Evolutionary conservation across 92 coral and sea anemone species (phyloP).

Genomic region (Phenganax stokvisi): DNA sequence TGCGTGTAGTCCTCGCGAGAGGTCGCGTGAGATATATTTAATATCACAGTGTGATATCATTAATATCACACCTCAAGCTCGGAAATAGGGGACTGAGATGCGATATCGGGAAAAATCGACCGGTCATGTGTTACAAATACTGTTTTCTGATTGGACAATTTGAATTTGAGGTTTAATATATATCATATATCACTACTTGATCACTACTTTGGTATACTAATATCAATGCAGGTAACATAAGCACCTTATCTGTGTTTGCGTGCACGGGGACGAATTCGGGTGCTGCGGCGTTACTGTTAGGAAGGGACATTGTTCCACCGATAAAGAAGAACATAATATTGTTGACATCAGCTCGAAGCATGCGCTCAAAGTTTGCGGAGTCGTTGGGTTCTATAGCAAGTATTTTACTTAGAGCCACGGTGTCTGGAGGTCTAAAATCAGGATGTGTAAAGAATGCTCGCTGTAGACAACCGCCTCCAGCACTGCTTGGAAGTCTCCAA

Average conservation of each 20-base stretch:
- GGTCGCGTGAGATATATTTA: too few species aligned
- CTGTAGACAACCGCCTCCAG: slow-evolving; percentile 30
- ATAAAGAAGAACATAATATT: slow-evolving; percentile 13
- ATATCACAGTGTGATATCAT: too few species aligned
- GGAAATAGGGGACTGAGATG: too few species aligned
- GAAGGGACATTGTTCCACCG: slow-evolving; percentile 19
- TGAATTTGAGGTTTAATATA: too few species aligned
- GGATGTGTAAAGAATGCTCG: neutral
- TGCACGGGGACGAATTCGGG: slow-evolving; percentile 31
- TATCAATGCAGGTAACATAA: too few species aligned
- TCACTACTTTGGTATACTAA: too few species aligned
- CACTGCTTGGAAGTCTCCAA: slow-evolving; percentile 17
- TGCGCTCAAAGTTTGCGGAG: slow-evolving; percentile 13
- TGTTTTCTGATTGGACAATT: too few species aligned
- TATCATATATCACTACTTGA: too few species aligned
- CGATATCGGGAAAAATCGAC: too few species aligned
- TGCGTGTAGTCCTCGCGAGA: too few species aligned
- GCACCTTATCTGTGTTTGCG: slow-evolving; percentile 9
- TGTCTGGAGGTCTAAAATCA: neutral
- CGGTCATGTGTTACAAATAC: too few species aligned
- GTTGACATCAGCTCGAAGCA: slow-evolving; percentile 26
- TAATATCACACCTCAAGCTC: too few species aligned
- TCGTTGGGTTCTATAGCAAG: slow-evolving; percentile 2
- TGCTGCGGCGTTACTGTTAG: slow-evolving; percentile 7
- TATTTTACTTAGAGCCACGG: slow-evolving; percentile 15